Evolutionary conservation across 2,888 invertebrate species (phyloP).

Genomic region (Allolobophora icterica): DNA sequence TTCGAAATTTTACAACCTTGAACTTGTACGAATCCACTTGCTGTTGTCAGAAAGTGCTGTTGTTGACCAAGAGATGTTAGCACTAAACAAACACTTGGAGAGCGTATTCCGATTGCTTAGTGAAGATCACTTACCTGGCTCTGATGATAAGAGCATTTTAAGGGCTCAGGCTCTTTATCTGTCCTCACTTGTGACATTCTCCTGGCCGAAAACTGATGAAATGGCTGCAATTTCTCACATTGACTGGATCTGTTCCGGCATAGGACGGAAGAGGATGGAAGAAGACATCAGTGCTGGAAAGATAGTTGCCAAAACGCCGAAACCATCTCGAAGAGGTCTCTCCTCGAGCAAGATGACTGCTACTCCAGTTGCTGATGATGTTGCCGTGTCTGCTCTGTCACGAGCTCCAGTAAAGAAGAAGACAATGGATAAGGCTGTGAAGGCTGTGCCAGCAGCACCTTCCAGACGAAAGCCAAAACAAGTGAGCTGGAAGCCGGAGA

Average conservation of each 20-base stretch:
- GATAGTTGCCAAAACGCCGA: slow-evolving; percentile 27
- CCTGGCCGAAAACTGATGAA: slow-evolving; percentile 9
- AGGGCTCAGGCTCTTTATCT: neutral
- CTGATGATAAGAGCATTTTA: neutral
- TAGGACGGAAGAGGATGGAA: slow-evolving; percentile 5
- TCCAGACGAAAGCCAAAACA: neutral
- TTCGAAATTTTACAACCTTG: slow-evolving; percentile 3
- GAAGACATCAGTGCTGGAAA: slow-evolving; percentile 19
- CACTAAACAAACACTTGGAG: neutral
- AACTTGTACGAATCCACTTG: neutral
- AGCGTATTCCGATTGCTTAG: neutral
- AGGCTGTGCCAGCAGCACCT: neutral
- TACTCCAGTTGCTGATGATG: slow-evolving; percentile 7
- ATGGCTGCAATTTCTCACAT: slow-evolving; percentile 13
- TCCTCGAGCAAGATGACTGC: neutral
- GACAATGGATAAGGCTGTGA: neutral
- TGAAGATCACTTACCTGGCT: neutral
- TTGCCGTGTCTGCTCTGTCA: neutral
- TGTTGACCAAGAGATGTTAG: neutral
- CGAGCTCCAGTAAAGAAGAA: neutral
- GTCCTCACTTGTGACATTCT: neutral
- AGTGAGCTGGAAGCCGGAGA: slow-evolving; percentile 1
- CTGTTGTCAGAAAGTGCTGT: neutral
- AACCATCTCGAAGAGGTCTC: slow-evolving; percentile 20
- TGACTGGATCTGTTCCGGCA: slow-evolving; percentile 24